Evolutionary conservation across 2,113 vertebrate species (phyloP), one percentile per base, ranked within the genome.

Genomic region (Pungitius pungitius): DNA sequence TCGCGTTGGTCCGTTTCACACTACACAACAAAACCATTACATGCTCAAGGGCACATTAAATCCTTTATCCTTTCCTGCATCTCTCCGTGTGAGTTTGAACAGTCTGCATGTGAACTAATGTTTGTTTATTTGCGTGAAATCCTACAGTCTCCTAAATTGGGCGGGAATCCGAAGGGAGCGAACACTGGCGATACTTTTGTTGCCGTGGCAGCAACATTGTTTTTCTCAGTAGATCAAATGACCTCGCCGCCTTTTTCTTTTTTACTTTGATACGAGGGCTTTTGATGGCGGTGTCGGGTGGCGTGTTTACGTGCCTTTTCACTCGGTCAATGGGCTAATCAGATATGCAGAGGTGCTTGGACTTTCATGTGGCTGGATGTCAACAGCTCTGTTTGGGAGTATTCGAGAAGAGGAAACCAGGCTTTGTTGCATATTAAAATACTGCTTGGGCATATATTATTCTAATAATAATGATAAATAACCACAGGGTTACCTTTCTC

Each of bases 21-120:
- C 43, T 73, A 30, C 81, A 60, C 82, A 81, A 82, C 57, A 80
- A 54, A 78, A 61, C 81, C 61, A 24, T 82, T 63, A 75, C 68
- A 61, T 47, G n/a, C 78, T 88, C 27, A 73, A 71, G 80, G 81
- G 35, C 76, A 68, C 58, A 60, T 67, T 62, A 82, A 73, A 80
- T 77, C 12, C 51, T 54, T 26, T 17, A 78, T 79, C 69, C 45
- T 65, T 78, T 68, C 70, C 69, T 71, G 40, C 67, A 54, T 59
- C 62, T 45, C 18, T 71, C 45, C 26, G 2, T 63, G 45, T 60
- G 65, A 55, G 60, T 56, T 1, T 59, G 66, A 55, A 20, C 33
- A 56, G 24, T 26, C 26, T 68, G 18, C 8, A 24, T 51, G 8
- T 56, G 12, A 39, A 49, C 33, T 66, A 26, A 69, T 67, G 42